Base-by-base conservation (phyloP, 2,113 vertebrate species). In the Triplophysa rosa region DNA sequence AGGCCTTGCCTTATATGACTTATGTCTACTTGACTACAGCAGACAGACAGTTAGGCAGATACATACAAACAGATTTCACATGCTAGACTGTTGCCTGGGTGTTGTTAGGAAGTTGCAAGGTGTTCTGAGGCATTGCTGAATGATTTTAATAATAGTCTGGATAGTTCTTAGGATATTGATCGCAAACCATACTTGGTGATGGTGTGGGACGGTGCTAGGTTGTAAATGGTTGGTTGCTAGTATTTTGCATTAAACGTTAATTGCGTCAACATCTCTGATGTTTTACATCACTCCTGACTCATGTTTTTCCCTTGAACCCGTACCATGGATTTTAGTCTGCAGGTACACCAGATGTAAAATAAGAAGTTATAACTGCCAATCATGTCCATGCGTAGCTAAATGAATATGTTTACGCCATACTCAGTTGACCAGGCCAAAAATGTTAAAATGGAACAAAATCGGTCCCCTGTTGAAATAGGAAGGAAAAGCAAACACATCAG, bases 271-370 rank as follows among this genome's bases (percentile, higher is more conserved):
- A 37, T 37, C 33, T 7, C 63, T 26, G 71, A 80, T 82, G 70
- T 84, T 52, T 58, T 83, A 58, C 84, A 78, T 80, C 21, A 62
- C 76, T 61, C 42, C 11, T 85, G 83, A 87, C 54, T 86, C 82
- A 61, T 79, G 80, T 84, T 87, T 72, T 33, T 67, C 82, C 33
- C 87, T 67, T 79, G 83, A 59, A 65, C 71, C 42, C 49, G 67
- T 80, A 82, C 65, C 67, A 87, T 84, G 87, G 84, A 82, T 85
- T 89, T 89, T 82, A 82, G 80, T 82, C 86, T 87, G 61, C 16
- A 66, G 13, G 24, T 69, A 16, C 73, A 83, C 81, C 88, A 87
- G 85, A 77, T 80, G 40, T 76, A 67, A 78, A 77, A 73, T 68
- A 86, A 80, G 16, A 54, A 54, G 49, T 33, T 2, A 29, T 23